Conservation (phyloP, 2,797 vertebrate genomes). For the Staurois parvus region DNA sequence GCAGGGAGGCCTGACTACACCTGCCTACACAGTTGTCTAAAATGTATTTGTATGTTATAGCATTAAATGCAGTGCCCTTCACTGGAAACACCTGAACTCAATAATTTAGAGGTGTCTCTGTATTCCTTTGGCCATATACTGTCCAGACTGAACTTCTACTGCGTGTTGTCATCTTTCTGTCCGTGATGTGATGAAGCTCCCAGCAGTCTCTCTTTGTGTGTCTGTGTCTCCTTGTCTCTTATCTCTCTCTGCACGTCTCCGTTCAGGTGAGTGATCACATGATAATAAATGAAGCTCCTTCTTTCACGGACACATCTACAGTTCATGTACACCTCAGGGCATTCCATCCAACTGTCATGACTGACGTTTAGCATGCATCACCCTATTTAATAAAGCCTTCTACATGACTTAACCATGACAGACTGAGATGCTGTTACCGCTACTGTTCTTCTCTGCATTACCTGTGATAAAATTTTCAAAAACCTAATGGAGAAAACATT, state of each 20-base stretch:
- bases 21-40: no score
- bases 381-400: slow-evolving; percentile 10
- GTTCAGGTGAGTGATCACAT: slow-evolving; percentile 36
- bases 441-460: slow-evolving; percentile 13
- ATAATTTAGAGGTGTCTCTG: background rate
- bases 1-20: no score
- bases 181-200: slow-evolving; percentile 36
- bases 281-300: slow-evolving; percentile 18
- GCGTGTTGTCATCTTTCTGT: background rate
- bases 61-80: no score
- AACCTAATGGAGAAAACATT: slow-evolving; percentile 23
- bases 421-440: slow-evolving; percentile 17
- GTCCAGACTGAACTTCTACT: background rate
- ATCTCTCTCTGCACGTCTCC: slow-evolving; percentile 20
- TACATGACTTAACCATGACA: slow-evolving; percentile 30
- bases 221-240: slow-evolving; percentile 17
- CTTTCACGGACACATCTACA: slow-evolving; percentile 13
- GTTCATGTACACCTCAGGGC: slow-evolving; percentile 43
- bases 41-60: no score
- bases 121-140: no score
- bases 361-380: slow-evolving; percentile 5
- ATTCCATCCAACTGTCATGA: slow-evolving; percentile 49
- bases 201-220: slow-evolving; percentile 3
- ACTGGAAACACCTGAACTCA: no score
- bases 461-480: slow-evolving; percentile 32